Evolutionary conservation across 2,113 vertebrate genomes (phyloP), one percentile per base, ranked within the genome.

Genomic region (Xiphias gladius): DNA sequence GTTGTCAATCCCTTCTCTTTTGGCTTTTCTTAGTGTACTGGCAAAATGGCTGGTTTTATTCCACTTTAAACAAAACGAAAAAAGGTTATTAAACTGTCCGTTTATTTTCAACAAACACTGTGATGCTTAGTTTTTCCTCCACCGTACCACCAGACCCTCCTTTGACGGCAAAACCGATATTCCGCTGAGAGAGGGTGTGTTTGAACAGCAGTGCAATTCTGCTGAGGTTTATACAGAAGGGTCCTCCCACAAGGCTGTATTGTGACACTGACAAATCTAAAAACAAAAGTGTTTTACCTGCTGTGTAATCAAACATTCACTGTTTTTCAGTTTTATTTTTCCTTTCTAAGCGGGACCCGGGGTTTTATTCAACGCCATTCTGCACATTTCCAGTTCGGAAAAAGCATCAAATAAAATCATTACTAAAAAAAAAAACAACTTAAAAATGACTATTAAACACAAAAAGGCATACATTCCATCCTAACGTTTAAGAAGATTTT

Each of bases 21-120:
- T 89, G 88, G 86, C 80, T 94, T 91, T 91, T 92, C 89, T 88
- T 95, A 95, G 94, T 95, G 93, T 94, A 88, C 92, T 88, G 89
- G 92, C 93, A 66, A 54, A 66, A 87, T 82, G 85, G 91, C 93
- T 92, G 93, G 91, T 96, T 95, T 95, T 95, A 94, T 94, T 94
- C 91, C 86, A 92, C 88, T 90, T 90, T 83, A 91, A 92, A 90
- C 79, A 79, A 90, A 85, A 89, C 58, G 67, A 82, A 58, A 76
- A 85, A 85, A 91, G 90, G 86, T 95, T 92, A 95, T 95, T 95
- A 96, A 95, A 95, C 92, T 94, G 91, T 94, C 93, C 80, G 79
- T 94, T 95, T 95, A 94, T 95, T 95, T 95, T 96, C 93, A 96
- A 95, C 91, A 93, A 95, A 94, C 95, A 95, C 94, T 96, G 95